Base-by-base conservation (phyloP, 2,888 invertebrate species). In the Troilus luridus region DNA sequence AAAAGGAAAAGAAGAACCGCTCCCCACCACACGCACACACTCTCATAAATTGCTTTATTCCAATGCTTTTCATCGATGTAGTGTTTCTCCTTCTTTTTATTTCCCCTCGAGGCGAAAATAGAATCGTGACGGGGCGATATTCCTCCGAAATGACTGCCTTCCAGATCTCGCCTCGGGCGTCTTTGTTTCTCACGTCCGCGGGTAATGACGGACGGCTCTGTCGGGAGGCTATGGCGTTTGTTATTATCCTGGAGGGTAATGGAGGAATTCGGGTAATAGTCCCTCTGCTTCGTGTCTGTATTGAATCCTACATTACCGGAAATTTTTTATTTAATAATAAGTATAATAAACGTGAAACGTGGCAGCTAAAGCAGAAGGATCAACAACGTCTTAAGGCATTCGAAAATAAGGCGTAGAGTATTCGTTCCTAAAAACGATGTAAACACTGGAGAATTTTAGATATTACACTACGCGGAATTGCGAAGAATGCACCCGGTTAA, bases 111-210 rank as follows among this genome's bases (percentile, higher is more conserved):
- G 27, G 72, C 24, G 72, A 11, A 14, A 72, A 72, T 72, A 14
- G 72, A 14, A 72, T 72, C 72, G 72, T 72, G 72, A 72, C 72
- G 10, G 72, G 12, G 72, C 72, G 72, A 72, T 72, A 72, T 72
- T 72, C 72, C 72, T 14, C 72, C 72, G 72, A 72, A 41, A 27
- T 67, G 67, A 21, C 67, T 67, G 24, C 27, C 72, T 27, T 72
- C 27, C 24, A 19, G 11, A 1, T 27, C 5, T 27, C 3, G 72
- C 72, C 27, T 27, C 6, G 14, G 27, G 72, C 72, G 24, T 72
- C 72, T 72, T 72, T 72, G 72, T 72, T 72, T 72, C 72, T 72
- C 72, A 72, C 72, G 72, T 72, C 72, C 14, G 12, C 14, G 24
- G 5, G 72, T 59, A 59, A 59, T 59, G 27, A 9, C 21, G 21